Evolutionary conservation across 2,797 vertebrate genomes (phyloP).

Genomic region (Taeniopygia guttata): DNA sequence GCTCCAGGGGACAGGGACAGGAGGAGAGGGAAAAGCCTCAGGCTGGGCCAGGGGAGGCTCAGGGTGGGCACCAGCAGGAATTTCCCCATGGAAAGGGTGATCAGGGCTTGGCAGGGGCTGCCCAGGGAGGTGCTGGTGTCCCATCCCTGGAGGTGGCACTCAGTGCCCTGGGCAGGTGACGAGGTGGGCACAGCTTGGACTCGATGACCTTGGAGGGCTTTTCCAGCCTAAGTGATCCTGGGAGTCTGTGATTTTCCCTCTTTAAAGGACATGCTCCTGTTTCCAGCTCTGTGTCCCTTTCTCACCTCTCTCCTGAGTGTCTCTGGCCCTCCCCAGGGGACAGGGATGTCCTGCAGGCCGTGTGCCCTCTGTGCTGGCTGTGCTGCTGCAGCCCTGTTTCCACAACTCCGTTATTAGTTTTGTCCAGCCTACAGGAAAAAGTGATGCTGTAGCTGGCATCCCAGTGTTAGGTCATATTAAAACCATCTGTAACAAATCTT

Average conservation of each 20-base stretch:
- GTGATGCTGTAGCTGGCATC: constrained; percentile 41
- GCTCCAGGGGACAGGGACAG: neutral
- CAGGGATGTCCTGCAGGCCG: neutral
- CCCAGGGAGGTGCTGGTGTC: neutral
- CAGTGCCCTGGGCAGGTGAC: neutral
- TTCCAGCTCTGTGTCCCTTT: neutral
- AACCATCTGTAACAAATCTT: constrained; percentile 78
- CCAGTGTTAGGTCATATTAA: constrained; percentile 54
- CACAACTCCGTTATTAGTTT: constrained; percentile 19
- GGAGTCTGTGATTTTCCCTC: neutral
- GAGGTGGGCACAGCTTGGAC: neutral
- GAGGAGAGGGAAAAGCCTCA: accelerated
- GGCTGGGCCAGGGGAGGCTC: accelerated
- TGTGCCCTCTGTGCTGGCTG: neutral
- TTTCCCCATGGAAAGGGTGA: neutral
- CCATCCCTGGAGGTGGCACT: neutral
- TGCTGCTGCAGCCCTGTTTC: neutral
- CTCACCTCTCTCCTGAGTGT: accelerated
- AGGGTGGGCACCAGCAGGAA: accelerated
- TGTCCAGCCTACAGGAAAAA: constrained; percentile 56
- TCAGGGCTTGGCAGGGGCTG: neutral
- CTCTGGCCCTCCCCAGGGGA: neutral
- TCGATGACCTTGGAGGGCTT: accelerated
- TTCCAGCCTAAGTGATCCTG: neutral
- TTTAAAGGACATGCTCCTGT: accelerated